These are phyloP conservation scores for Ciconia boyciana DNA, from an alignment of 2,113 vertebrate genomes.

Conservation along the genomic window DNA sequence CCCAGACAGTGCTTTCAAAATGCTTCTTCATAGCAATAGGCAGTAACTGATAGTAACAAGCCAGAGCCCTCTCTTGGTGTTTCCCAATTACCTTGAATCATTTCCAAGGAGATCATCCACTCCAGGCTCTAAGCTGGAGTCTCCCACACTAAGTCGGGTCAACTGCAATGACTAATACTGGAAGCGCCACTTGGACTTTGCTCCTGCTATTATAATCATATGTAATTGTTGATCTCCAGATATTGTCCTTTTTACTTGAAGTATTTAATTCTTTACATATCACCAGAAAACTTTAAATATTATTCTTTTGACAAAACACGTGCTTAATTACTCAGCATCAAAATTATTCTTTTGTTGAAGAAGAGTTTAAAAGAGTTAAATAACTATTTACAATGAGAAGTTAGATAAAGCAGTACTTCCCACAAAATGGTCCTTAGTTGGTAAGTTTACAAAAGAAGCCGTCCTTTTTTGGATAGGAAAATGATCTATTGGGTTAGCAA, in stretches of 20 bases:
- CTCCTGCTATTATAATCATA: background rate
- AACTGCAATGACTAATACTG: background rate
- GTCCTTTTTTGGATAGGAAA: conserved; percentile 75
- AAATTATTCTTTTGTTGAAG: background rate
- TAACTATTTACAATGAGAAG: background rate
- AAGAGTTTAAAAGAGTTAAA: background rate
- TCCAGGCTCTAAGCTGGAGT: background rate
- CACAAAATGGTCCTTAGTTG: background rate
- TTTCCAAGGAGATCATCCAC: background rate
- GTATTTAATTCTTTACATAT: background rate
- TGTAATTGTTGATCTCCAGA: background rate
- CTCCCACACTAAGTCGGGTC: background rate
- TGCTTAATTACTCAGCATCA: background rate
- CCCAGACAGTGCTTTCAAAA: background rate
- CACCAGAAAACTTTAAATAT: background rate
- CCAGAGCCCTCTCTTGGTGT: background rate
- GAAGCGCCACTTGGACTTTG: background rate
- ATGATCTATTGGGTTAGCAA: conserved; percentile 44
- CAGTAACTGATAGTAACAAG: background rate
- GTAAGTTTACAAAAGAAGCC: background rate
- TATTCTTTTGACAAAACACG: background rate
- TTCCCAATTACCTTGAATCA: background rate
- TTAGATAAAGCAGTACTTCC: conserved; percentile 3
- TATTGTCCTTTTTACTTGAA: background rate
- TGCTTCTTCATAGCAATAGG: background rate